Evolutionary conservation across 2,797 vertebrate species (phyloP).

Genomic region (Numenius phaeopus): DNA sequence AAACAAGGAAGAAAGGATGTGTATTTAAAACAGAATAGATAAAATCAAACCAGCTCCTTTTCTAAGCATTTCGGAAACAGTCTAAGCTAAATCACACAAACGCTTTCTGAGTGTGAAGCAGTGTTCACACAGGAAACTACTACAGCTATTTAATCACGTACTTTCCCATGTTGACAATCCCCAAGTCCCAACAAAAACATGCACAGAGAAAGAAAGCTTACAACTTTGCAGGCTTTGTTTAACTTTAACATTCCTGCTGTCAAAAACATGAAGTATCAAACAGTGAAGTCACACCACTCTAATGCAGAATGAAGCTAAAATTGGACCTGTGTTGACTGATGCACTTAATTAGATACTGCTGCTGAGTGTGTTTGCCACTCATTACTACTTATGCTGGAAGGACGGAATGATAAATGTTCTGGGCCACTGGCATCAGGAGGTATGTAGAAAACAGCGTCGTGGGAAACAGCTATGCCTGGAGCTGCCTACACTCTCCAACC

Average conservation of each 20-base stretch:
- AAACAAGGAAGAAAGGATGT: neutral
- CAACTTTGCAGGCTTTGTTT: constrained; percentile 17
- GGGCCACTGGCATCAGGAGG: neutral
- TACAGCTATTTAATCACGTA: neutral
- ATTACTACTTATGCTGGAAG: neutral
- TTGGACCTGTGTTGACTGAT: neutral
- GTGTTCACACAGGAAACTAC: neutral
- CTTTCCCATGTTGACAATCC: neutral
- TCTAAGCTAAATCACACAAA: neutral
- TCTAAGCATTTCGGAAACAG: neutral
- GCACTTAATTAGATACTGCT: neutral
- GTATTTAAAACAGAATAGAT: neutral
- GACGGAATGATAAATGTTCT: neutral
- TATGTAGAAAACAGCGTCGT: accelerated
- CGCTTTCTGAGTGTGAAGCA: neutral
- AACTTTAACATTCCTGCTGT: neutral
- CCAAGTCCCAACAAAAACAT: constrained; percentile 18
- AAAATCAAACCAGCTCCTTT: neutral
- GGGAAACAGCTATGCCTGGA: neutral
- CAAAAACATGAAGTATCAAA: neutral
- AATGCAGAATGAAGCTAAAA: neutral
- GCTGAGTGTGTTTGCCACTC: neutral
- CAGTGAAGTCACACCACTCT: neutral
- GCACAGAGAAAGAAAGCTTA: neutral
- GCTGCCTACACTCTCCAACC: neutral